phyloP scores from a whole-genome alignment of 2,113 vertebrate genomes.

The Corythornis cristatus region DNA sequence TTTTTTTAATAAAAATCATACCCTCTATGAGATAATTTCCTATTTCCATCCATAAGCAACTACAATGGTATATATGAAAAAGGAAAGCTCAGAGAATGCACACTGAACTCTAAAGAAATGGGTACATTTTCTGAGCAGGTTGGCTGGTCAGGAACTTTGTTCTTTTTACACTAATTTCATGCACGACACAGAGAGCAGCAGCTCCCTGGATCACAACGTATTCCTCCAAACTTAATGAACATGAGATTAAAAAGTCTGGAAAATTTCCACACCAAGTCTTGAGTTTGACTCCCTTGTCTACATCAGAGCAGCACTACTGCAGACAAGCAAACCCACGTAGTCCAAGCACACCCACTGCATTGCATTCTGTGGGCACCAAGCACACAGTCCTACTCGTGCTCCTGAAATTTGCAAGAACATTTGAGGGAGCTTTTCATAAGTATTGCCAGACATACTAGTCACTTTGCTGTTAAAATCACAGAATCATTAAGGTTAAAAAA shows the following conservation, averaged over 20 bases:
- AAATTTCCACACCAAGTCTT: background rate
- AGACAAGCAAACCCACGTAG: background rate
- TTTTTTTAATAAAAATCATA: background rate
- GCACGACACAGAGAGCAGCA: background rate
- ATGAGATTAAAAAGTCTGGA: background rate
- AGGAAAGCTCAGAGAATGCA: background rate
- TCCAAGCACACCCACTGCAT: accelerated
- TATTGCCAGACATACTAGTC: background rate
- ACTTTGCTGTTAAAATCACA: too few relatives aligned
- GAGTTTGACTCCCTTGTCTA: background rate
- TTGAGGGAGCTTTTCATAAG: background rate
- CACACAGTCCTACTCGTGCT: accelerated
- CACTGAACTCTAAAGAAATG: background rate
- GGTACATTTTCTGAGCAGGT: background rate
- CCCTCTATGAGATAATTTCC: background rate
- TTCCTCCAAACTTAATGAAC: background rate
- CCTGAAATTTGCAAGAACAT: background rate
- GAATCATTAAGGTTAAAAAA: too few relatives aligned
- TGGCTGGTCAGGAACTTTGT: background rate
- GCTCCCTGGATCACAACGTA: background rate
- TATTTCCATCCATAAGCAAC: conserved; percentile 3
- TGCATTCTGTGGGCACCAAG: background rate
- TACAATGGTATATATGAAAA: background rate
- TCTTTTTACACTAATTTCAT: background rate
- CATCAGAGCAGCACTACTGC: background rate